phyloP scores from a whole-genome alignment of 2,113 vertebrate genomes.

The Progne subis region DNA sequence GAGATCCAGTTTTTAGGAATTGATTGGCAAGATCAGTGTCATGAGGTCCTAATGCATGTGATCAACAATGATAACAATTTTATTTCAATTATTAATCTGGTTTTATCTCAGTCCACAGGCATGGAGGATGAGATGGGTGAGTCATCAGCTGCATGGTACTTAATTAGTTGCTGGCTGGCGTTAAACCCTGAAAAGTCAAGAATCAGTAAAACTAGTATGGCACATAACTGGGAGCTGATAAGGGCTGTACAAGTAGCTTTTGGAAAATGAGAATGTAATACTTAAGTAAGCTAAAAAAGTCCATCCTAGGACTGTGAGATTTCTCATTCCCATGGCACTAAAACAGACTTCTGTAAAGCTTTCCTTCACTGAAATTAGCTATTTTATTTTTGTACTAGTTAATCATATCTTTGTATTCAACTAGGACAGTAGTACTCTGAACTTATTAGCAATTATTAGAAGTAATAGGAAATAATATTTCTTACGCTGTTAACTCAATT shows the following conservation, averaged over 20 bases:
- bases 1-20: background rate
- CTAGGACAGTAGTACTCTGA: constrained; percentile 29
- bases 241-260: background rate
- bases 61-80: background rate
- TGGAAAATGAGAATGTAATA: background rate
- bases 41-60: background rate
- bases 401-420: constrained; percentile 35
- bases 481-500: background rate
- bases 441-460: constrained; percentile 35
- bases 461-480: background rate
- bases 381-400: constrained; percentile 33
- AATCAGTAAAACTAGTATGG: background rate
- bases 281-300: background rate
- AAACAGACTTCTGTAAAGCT: constrained; percentile 9
- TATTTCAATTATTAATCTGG: background rate
- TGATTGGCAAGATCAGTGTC: background rate
- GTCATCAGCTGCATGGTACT: background rate
- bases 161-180: background rate
- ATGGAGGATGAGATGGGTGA: background rate
- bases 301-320: background rate
- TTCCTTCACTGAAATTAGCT: constrained; percentile 16
- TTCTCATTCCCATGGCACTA: background rate
- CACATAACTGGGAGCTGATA: background rate
- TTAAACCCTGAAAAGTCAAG: background rate
- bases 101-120: background rate